Evolutionary conservation across 2,888 invertebrate genomes (phyloP), one percentile per base, ranked within the genome.

Genomic region (Athripsodes cinereus): DNA sequence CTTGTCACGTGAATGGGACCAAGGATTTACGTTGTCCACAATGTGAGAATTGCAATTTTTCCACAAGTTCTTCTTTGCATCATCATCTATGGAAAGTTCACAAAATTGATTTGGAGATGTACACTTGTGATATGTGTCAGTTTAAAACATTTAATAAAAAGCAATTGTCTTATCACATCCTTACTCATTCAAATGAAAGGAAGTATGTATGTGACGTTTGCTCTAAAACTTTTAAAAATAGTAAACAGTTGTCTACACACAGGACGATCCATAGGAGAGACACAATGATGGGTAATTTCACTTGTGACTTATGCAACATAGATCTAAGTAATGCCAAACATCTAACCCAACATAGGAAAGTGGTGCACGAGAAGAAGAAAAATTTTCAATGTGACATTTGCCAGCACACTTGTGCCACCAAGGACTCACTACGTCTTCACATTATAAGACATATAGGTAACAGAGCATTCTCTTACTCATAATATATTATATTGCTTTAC

Each of bases 21-120:
- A 53, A 59, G 50, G 72, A 73, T 57, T 64, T 75, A 1, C 74
- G 74, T 22, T 92, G 92, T 71, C 82, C 81, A 0, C 86, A 89
- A 68, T 92, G 92, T 70, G 73, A 76, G 0, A 74, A 5, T 2
- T 3, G 8, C 2, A 40, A 40, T 13, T 40, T 40, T 13, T 40
- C 13, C 3, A 40, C 13, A 8, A 3, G 5, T 13, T 40, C 40
- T 5, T 77, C 81, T 0, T 69, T 91, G n/a, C 86, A 88, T 60
- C 83, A 86, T 2, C 93, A 93, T 69, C 74, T 92, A 50, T 93
- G 92, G 92, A 81, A 86, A 52, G 68, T 74, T 0, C 92, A 93
- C 69, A 77, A 81, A 50, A 80, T 91, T 10, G 91, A 92, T 68
- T 82, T 91, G 78, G 93, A 92, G 67, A 71, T 93, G 48, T 87